A percentile compares a stretch with the other conserved stretches of the same genome.
phyloP scores from a whole-genome alignment of 2,797 vertebrate genomes.

The Pelobates cultripes region DNA sequence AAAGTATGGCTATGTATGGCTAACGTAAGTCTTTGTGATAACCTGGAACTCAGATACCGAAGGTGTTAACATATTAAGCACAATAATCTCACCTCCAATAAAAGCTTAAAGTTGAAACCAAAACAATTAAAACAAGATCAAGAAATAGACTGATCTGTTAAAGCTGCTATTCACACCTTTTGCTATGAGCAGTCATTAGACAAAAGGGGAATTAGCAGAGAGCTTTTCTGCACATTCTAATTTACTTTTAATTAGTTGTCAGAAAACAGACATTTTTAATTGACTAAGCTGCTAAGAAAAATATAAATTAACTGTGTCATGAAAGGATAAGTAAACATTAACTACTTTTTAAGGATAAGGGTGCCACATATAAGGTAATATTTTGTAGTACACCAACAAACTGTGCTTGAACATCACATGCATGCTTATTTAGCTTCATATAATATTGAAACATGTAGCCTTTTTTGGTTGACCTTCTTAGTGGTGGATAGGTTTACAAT shows the following conservation, averaged over 20 bases:
- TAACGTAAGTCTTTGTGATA: no score
- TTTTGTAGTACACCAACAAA: no score
- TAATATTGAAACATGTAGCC: no score
- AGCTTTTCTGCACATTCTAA: constrained; percentile 12
- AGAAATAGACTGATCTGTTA: not conserved
- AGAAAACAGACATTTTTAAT: not conserved
- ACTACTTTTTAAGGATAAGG: not conserved
- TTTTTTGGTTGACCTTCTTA: no score
- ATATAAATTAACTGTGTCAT: not conserved
- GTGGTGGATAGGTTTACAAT: no score
- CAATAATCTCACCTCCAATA: not conserved
- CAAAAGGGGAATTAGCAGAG: constrained; percentile 12
- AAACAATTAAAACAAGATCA: constrained; percentile 9
- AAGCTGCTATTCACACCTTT: constrained; percentile 32
- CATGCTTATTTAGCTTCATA: no score
- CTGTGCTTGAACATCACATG: no score
- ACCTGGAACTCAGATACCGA: no score
- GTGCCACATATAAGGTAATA: no score
- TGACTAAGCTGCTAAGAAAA: not conserved
- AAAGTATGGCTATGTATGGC: no score
- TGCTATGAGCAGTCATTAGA: constrained; percentile 20
- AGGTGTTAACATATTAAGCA: not conserved
- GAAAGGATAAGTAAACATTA: not conserved
- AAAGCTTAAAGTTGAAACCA: not conserved
- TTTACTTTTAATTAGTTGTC: constrained; percentile 25